Percentiles rank a stretch among this genome's conserved stretches.
phyloP scores from a whole-genome alignment of 2,113 vertebrate species.

The Dipodomys ordii region DNA sequence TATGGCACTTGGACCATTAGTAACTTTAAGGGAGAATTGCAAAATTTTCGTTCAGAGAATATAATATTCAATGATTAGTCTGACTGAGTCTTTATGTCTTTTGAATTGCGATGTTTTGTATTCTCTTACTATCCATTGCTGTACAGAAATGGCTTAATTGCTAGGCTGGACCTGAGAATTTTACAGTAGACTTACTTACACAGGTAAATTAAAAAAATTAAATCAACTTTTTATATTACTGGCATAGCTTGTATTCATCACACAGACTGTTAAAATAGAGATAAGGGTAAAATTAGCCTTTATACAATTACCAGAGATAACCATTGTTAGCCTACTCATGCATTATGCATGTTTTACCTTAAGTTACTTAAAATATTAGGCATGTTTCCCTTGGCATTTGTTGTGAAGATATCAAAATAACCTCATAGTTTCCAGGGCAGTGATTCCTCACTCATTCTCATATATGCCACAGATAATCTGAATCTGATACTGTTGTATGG shows the following conservation, averaged over 20 bases:
- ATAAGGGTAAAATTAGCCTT: not conserved
- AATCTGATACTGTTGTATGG: not conserved
- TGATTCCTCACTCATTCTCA: not conserved
- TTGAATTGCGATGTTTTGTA: constrained; percentile 63
- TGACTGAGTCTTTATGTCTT: constrained; percentile 59
- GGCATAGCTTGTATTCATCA: constrained; percentile 6
- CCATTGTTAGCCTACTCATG: not conserved
- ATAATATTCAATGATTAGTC: constrained; percentile 65
- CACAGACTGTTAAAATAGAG: constrained; percentile 36
- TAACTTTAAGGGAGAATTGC: constrained; percentile 54
- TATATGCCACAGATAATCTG: not conserved
- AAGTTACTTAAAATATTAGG: constrained; percentile 34
- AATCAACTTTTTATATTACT: constrained; percentile 49
- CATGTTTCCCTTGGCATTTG: not conserved
- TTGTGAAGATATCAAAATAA: not conserved
- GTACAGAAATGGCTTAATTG: constrained; percentile 67
- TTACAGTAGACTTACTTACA: constrained; percentile 12
- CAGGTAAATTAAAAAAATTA: constrained; percentile 2
- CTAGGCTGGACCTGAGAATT: constrained; percentile 19
- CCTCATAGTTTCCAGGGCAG: not conserved
- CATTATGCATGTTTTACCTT: not conserved
- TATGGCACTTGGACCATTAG: constrained; percentile 64
- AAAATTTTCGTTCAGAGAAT: constrained; percentile 70
- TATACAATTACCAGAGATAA: not conserved
- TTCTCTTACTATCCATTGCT: constrained; percentile 19